These are phyloP conservation scores for Xyliphius kryptos DNA, from an alignment of 2,113 vertebrate genomes.

Conservation along the genomic window DNA sequence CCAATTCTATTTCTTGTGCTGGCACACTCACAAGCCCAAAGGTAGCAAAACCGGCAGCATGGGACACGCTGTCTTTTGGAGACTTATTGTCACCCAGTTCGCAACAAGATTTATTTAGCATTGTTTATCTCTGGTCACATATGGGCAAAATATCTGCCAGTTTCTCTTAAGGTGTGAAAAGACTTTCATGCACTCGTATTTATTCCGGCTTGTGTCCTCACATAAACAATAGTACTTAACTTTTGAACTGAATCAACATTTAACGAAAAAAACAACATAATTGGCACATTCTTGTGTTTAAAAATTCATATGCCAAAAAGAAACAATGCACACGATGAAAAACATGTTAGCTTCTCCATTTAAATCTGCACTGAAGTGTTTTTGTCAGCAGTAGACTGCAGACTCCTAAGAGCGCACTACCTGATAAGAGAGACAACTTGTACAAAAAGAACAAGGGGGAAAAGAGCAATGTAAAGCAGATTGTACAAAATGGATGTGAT, in stretches of 20 bases:
- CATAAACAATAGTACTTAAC: background rate
- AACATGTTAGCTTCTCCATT: slow-evolving; percentile 12
- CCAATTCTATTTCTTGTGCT: slow-evolving; percentile 21
- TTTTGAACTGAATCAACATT: too few species aligned
- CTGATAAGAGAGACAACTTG: slow-evolving; percentile 11
- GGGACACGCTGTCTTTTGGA: slow-evolving; percentile 9
- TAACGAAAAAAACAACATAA: background rate
- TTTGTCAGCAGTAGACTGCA: slow-evolving; percentile 26
- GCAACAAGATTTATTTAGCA: slow-evolving; percentile 16
- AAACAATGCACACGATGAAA: background rate
- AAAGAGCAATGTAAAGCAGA: slow-evolving; percentile 15
- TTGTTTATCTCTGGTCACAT: slow-evolving; percentile 25
- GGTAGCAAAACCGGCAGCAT: slow-evolving; percentile 1
- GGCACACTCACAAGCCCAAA: slow-evolving; percentile 4
- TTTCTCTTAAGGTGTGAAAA: slow-evolving; percentile 3
- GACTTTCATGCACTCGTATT: slow-evolving; percentile 4
- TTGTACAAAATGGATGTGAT: slow-evolving; percentile 25
- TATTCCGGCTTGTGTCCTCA: background rate
- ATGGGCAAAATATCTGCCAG: slow-evolving; percentile 18
- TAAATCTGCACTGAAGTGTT: slow-evolving; percentile 18
- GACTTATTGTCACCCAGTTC: slow-evolving; percentile 25
- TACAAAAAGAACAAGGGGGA: slow-evolving; percentile 57
- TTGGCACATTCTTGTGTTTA: background rate
- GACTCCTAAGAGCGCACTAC: slow-evolving; percentile 11
- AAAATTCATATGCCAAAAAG: background rate